Conservation (phyloP, 1,140 invertebrate genomes). For the Drosophila ambigua region DNA sequence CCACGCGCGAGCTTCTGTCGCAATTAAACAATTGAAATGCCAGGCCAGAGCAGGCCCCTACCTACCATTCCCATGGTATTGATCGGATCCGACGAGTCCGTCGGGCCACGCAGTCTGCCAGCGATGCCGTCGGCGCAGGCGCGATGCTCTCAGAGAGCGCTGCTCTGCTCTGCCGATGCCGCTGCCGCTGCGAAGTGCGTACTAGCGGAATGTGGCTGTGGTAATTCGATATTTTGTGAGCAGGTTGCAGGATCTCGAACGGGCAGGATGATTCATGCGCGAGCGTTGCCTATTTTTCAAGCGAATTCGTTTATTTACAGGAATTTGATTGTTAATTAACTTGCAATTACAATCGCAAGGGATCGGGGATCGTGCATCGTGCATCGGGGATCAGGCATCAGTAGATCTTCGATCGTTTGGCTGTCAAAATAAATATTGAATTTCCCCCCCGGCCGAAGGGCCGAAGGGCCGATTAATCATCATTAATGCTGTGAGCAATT, state of each 20-base stretch:
- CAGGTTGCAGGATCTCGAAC: conserved; percentile 32
- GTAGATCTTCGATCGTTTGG: background rate
- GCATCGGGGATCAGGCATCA: background rate
- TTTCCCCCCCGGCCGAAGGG: conserved; percentile 31
- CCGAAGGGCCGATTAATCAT: no score
- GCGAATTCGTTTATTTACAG: conserved; percentile 49
- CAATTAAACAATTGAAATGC: conserved; percentile 70
- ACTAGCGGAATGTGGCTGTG: conserved; percentile 48
- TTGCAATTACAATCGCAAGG: conserved; percentile 60
- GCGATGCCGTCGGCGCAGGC: conserved; percentile 12
- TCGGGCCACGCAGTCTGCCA: conserved; percentile 50
- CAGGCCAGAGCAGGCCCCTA: conserved; percentile 25
- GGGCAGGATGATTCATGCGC: conserved; percentile 55
- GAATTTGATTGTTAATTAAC: conserved; percentile 73
- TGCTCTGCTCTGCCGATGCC: no score
- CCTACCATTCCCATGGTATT: no score
- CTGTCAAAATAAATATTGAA: conserved; percentile 78
- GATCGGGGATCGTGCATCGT: background rate
- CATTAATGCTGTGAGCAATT: conserved; percentile 1
- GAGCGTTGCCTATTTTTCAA: conserved; percentile 37
- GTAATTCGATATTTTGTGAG: conserved; percentile 69
- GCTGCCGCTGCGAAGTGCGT: no score
- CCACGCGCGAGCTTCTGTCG: conserved; percentile 28
- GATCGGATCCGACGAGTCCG: conserved; percentile 1
- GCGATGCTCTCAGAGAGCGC: background rate